Evolutionary conservation across 2,113 vertebrate species (phyloP), one percentile per base, ranked within the genome.

Genomic region (Trochalopteron elliotii): DNA sequence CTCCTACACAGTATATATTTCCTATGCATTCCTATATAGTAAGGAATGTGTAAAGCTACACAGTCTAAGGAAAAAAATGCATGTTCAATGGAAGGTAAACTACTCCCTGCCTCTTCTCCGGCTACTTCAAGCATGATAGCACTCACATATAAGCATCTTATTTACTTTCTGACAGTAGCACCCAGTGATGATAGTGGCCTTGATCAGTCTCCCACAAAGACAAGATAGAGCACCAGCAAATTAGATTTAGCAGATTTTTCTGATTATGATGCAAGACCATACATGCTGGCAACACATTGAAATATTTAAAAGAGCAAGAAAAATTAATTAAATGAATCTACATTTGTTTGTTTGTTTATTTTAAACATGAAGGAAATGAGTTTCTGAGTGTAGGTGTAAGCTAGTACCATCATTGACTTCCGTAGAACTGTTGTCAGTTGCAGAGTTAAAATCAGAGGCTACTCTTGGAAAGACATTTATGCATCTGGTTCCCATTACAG

Each of bases 101-200:
- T 81, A 39, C 11, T 70, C 25, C 22, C 18, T 86, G 28, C 13
- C 22, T 55, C 25, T 60, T 69, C 24, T 57, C 31, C 37, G 78
- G n/a, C 42, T 84, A 6, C 22, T 35, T 81, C 37, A 74, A 63
- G 24, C 52, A 15, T 22, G 42, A 59, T 5, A 55, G 11, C 25
- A 83, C 56, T 75, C 53, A 71, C n/a, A 20, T 37, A n/a, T 28
- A 30, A 49, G 15, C 1, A 2, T 44, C 49, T 86, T 22, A 57
- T 77, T 80, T 77, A 42, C 42, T 39, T 77, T 77, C 77, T 80
- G 24, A 63, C 90, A 72, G 39, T 57, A 55, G 22, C 47, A 39
- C 30, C 1, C 1, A 24, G 35, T 2, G 2, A 50, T 13, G 52
- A 49, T 1, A 59, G 23, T 1, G 55, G 20, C 28, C 72, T 59